These are phyloP conservation scores for Epinephelus lanceolatus DNA, from an alignment of 2,113 vertebrate species.

Conservation along the genomic window DNA sequence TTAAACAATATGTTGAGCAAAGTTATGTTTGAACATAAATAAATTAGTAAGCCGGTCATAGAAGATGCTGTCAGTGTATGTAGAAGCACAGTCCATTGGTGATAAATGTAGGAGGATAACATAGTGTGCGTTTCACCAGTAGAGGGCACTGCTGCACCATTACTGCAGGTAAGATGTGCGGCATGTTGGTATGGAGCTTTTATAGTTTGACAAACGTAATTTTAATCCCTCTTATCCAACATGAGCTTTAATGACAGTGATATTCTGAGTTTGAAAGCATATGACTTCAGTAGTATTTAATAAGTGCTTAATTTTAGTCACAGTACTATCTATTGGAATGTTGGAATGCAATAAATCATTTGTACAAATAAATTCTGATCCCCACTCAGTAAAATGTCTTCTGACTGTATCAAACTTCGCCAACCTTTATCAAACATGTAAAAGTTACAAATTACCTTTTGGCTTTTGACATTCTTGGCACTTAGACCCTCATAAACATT, in stretches of 20 bases:
- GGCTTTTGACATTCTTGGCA: slow-evolving; percentile 80
- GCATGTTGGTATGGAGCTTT: slow-evolving; percentile 26
- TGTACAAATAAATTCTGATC: slow-evolving; percentile 71
- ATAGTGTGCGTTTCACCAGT: slow-evolving; percentile 48
- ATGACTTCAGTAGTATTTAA: slow-evolving; percentile 77
- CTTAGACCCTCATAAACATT: slow-evolving; percentile 68
- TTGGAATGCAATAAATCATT: slow-evolving; percentile 71
- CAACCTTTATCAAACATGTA: slow-evolving; percentile 72
- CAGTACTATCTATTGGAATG: slow-evolving; percentile 77
- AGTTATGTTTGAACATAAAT: slow-evolving; percentile 69
- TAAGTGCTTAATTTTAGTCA: slow-evolving; percentile 74
- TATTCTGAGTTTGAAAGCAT: slow-evolving; percentile 28
- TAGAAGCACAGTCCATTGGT: slow-evolving; percentile 34
- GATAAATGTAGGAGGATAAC: slow-evolving; percentile 4
- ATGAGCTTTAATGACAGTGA: slow-evolving; percentile 24
- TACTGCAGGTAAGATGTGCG: slow-evolving; percentile 20
- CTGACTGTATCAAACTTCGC: slow-evolving; percentile 59
- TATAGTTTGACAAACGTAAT: slow-evolving; percentile 20
- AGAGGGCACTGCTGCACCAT: slow-evolving; percentile 63
- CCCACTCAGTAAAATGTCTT: slow-evolving; percentile 49
- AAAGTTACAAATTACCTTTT: slow-evolving; percentile 79
- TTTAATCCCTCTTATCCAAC: slow-evolving; percentile 14
- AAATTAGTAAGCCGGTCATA: slow-evolving; percentile 61
- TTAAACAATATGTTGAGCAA: slow-evolving; percentile 66
- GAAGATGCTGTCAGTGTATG: slow-evolving; percentile 32